Percentiles rank a stretch among this genome's conserved stretches.
phyloP scores from a whole-genome alignment of 1,140 invertebrate genomes.

The Neuroterus valhalla region DNA sequence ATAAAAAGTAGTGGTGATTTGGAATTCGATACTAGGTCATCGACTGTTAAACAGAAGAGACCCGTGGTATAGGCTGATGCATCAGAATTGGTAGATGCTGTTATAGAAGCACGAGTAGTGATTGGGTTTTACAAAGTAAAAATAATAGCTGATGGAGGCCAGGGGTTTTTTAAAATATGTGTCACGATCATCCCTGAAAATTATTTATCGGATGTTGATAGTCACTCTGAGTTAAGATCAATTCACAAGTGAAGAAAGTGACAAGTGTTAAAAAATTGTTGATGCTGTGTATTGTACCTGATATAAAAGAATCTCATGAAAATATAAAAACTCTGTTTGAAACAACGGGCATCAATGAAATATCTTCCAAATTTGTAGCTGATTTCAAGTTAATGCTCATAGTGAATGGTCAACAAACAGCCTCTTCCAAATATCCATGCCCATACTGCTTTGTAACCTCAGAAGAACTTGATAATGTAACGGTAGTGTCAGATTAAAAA shows the following conservation, averaged over 20 bases:
- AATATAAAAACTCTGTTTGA: not conserved
- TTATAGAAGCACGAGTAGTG: not conserved
- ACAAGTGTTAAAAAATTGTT: not conserved
- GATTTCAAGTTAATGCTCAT: too few relatives aligned
- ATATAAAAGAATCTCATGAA: not conserved
- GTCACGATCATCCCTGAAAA: not conserved
- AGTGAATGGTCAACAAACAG: too few relatives aligned
- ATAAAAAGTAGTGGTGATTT: not conserved
- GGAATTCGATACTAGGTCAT: conserved; percentile 2
- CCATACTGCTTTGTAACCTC: too few relatives aligned
- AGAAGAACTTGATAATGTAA: too few relatives aligned
- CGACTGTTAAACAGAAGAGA: not conserved
- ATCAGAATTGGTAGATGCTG: conserved; percentile 3
- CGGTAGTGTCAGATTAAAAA: too few relatives aligned
- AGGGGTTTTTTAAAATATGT: not conserved
- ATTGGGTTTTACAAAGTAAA: too few relatives aligned
- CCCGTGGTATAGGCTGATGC: conserved; percentile 31
- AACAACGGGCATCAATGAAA: too few relatives aligned
- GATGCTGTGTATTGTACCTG: not conserved
- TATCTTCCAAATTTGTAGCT: too few relatives aligned
- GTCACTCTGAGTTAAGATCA: not conserved
- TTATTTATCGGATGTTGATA: not conserved
- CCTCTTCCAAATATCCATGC: too few relatives aligned
- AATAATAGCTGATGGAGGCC: too few relatives aligned
- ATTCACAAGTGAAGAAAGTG: not conserved